Conservation (phyloP, 2,888 invertebrate species). For the Meiosimyza platycephala region DNA sequence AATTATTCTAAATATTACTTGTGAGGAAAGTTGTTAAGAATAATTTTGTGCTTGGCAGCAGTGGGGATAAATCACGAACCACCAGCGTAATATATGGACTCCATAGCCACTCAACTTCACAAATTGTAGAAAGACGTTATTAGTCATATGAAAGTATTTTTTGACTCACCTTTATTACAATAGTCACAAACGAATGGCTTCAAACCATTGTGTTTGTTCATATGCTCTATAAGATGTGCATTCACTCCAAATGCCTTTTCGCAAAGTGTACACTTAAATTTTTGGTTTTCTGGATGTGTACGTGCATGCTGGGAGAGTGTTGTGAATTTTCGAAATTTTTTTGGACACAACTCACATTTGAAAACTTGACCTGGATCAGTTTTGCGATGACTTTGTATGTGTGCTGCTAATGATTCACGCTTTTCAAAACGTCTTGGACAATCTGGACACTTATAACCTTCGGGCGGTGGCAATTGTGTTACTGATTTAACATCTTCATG, state of each 20-base stretch:
- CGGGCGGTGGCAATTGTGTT: slow-evolving; percentile 34
- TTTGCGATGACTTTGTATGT: slow-evolving; percentile 60
- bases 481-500: slow-evolving; percentile 18
- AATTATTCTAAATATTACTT: too few relatives aligned
- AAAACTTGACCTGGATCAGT: slow-evolving; percentile 36
- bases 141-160: not conserved
- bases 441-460: slow-evolving; percentile 67
- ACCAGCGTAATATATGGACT: not conserved
- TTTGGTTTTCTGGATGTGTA: slow-evolving; percentile 70
- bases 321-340: slow-evolving; percentile 66
- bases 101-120: too few relatives aligned
- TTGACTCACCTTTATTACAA: slow-evolving; percentile 44
- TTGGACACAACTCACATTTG: slow-evolving; percentile 69
- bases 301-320: slow-evolving; percentile 69
- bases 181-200: slow-evolving; percentile 43
- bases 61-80: not conserved
- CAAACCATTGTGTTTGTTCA: slow-evolving; percentile 44
- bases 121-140: too few relatives aligned
- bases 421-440: slow-evolving; percentile 71
- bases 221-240: slow-evolving; percentile 68
- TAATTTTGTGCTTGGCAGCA: not conserved
- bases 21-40: too few relatives aligned
- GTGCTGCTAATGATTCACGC: slow-evolving; percentile 69
- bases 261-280: slow-evolving; percentile 71
- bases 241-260: slow-evolving; percentile 71